Conservation (phyloP, 2,888 invertebrate species). For the Cecidostiba fungosa region DNA sequence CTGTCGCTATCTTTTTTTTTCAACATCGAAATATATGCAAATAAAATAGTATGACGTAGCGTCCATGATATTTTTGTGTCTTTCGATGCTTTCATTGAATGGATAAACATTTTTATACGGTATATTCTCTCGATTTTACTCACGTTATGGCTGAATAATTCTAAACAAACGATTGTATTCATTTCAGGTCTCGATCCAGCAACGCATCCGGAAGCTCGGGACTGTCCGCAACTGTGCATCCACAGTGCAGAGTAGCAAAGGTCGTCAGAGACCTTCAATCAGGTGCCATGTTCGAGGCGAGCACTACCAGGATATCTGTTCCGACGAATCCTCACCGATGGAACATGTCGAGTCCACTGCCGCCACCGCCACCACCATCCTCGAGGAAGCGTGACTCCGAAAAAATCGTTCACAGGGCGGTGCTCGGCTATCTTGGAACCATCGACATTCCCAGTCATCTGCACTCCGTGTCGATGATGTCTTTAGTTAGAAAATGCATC, state of each 20-base stretch:
- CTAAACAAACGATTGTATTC: background rate
- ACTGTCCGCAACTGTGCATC: conserved; percentile 68
- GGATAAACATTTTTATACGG: too few species aligned
- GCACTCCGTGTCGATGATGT: conserved; percentile 87
- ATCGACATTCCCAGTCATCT: conserved; percentile 96
- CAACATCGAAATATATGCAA: background rate
- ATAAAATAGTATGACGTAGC: background rate
- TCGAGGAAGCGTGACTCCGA: conserved; percentile 77
- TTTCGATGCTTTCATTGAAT: background rate
- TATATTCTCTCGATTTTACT: too few species aligned
- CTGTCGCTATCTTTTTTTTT: background rate
- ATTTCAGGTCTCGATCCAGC: conserved; percentile 61
- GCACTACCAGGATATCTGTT: conserved; percentile 68
- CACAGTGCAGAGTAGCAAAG: conserved; percentile 81
- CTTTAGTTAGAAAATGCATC: conserved; percentile 92
- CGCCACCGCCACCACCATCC: conserved; percentile 78
- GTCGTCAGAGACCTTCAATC: conserved; percentile 81
- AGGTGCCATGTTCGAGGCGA: conserved; percentile 81
- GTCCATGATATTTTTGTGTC: background rate
- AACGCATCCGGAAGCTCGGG: conserved; percentile 59
- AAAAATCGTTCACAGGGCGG: conserved; percentile 88
- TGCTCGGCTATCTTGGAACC: conserved; percentile 97
- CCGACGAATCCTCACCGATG: conserved; percentile 74
- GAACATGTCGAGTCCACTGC: conserved; percentile 78
- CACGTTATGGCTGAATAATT: background rate